A percentile compares a stretch with the other conserved stretches of the same genome.
Conservation (phyloP, 37 sponge, comb jelly and placozoan species). For the Bolinopsis microptera region DNA sequence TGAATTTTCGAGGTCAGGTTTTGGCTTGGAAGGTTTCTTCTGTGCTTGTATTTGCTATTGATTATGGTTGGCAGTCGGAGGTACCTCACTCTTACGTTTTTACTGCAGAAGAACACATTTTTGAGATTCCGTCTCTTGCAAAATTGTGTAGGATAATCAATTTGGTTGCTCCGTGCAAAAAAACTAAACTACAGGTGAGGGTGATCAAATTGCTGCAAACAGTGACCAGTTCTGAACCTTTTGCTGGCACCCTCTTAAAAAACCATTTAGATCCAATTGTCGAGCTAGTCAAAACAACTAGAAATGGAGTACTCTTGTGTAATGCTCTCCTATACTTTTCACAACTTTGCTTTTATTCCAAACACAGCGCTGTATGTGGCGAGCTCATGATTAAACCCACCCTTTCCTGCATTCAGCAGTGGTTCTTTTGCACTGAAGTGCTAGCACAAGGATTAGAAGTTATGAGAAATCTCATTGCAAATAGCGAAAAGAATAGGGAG, state of each 20-base stretch:
- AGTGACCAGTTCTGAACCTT: background rate
- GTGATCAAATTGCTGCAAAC: background rate
- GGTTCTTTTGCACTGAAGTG: constrained; percentile 12
- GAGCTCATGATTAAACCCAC: background rate
- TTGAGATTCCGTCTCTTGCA: constrained; percentile 19
- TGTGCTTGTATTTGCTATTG: background rate
- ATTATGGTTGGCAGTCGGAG: constrained; percentile 21
- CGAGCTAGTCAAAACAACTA: background rate
- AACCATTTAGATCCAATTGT: background rate
- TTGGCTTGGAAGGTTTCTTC: background rate
- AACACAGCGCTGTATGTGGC: background rate
- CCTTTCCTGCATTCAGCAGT: background rate
- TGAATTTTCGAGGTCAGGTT: background rate
- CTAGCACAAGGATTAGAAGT: background rate
- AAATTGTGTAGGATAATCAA: constrained; percentile 31
- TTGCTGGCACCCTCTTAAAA: background rate
- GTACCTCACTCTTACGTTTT: background rate
- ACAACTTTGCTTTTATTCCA: background rate
- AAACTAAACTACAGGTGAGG: background rate
- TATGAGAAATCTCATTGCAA: background rate
- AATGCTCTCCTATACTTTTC: background rate
- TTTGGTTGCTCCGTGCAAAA: background rate
- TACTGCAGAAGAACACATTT: background rate
- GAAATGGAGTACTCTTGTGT: background rate
- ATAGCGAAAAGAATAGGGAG: background rate